phyloP scores from a whole-genome alignment of 2,888 invertebrate genomes.

The Creontiades dilutus region DNA sequence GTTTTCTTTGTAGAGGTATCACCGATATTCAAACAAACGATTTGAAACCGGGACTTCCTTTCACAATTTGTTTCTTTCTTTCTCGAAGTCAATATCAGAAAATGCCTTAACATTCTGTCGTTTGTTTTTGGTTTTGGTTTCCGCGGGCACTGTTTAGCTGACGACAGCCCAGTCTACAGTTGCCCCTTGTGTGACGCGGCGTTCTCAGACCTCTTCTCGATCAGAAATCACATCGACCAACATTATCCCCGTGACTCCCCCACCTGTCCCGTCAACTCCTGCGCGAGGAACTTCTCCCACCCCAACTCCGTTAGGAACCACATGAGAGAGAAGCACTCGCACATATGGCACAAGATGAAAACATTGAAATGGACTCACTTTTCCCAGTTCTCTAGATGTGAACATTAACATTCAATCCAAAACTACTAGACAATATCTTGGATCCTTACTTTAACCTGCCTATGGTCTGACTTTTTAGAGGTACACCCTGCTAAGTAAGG shows the following conservation, averaged over 20 bases:
- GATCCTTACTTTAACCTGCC: too few species aligned
- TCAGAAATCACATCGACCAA: slow-evolving; percentile 87
- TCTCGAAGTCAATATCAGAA: not conserved
- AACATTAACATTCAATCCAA: too few species aligned
- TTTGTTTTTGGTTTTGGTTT: slow-evolving; percentile 59
- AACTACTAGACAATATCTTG: too few species aligned
- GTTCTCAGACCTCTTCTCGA: slow-evolving; percentile 84
- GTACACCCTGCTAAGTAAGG: too few species aligned
- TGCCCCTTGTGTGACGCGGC: slow-evolving; percentile 88
- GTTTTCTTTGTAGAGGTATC: too few species aligned
- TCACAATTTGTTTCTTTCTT: not conserved
- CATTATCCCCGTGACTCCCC: slow-evolving; percentile 92
- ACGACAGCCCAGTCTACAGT: slow-evolving; percentile 79
- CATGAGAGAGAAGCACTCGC: slow-evolving; percentile 90
- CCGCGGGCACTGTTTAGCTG: slow-evolving; percentile 16
- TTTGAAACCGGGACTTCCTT: too few species aligned
- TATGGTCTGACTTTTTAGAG: too few species aligned
- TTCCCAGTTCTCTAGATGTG: not conserved
- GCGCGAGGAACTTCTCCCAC: slow-evolving; percentile 88
- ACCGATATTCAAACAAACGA: too few species aligned
- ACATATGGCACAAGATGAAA: slow-evolving; percentile 91
- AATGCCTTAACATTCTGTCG: slow-evolving; percentile 1
- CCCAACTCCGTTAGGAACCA: slow-evolving; percentile 93
- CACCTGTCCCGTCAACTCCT: slow-evolving; percentile 87
- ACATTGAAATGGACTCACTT: slow-evolving; percentile 85